Base-by-base conservation (phyloP, 1,140 invertebrate species). In the Hyposmocoma kahamanoa region DNA sequence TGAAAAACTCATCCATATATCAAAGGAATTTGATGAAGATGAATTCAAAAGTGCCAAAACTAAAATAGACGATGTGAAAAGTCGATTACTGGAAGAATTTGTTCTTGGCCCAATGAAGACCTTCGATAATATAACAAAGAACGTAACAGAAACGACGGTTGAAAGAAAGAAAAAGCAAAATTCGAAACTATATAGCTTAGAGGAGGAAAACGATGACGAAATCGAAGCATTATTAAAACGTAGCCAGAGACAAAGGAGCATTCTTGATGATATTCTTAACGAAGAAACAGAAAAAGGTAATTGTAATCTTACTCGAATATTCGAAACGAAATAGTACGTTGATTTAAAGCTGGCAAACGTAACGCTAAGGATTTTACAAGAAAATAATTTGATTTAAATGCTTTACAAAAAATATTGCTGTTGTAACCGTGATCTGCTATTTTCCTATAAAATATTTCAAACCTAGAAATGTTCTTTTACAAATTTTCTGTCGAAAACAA, bases 241-340 rank as follows among this genome's bases (percentile, higher is more conserved):
- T 54, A 90, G 91, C 56, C 88, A 91, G 72, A 88, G 88, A 62
- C 91, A 93, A 71, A 88, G 91, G 68, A 91, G 89, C 71, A 89
- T 91, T 59, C 84, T 93, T 56, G 90, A 90, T 53, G 91, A 93
- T 73, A 91, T 93, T 56, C 77, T 92, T 48, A 89, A 89, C 70
- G 87, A 90, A 65, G 89, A 91, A 85, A 88, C 82, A 24, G 84
- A 87, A 71, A 86, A 83, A 85, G 80, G 73, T 85, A 87, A 81
- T 73, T 67, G 62, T 63, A 74, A 83, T 84, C 80, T 86, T 71
- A 84, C 72, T 70, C 64, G 67, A 59, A 55, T 73, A 63, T 68
- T 72, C 61, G 63, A 65, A 67, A 57, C 43, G 58, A 65, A 61
- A 59, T 50, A n/a, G 32, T 36, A 36, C 2, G 18, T 36, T 36